A percentile compares a stretch with the other conserved stretches of the same genome.
Evolutionary conservation across 2,113 vertebrate genomes (phyloP).

Genomic region (Heterocephalus glaber): DNA sequence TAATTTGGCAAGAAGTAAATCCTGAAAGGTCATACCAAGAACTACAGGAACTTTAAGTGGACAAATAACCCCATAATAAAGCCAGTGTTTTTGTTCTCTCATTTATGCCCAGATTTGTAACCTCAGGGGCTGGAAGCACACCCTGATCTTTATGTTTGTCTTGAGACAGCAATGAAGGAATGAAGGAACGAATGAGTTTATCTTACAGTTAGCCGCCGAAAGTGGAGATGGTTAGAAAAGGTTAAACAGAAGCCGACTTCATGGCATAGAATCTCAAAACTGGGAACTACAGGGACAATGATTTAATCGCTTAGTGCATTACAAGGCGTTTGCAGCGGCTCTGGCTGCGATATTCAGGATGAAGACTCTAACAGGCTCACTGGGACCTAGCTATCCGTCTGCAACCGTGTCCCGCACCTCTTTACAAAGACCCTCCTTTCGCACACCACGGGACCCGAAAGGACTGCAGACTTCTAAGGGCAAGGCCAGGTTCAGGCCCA

Average conservation of each 20-base stretch:
- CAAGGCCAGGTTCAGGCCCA: not conserved
- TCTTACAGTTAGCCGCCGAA: not conserved
- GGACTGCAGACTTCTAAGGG: not conserved
- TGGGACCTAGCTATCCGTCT: not conserved
- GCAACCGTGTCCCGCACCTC: not conserved
- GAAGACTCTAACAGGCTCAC: too few species aligned
- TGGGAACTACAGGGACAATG: not conserved
- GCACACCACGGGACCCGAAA: not conserved
- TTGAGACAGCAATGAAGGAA: constrained; percentile 1
- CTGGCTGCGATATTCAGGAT: not conserved
- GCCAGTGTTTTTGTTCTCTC: constrained; percentile 51
- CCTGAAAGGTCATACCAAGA: constrained; percentile 51
- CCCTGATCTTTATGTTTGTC: constrained; percentile 32
- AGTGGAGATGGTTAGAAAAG: not conserved
- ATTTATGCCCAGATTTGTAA: not conserved
- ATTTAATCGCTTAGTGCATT: rapidly evolving
- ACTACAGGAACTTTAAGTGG: constrained; percentile 50
- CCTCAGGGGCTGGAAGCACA: constrained; percentile 43
- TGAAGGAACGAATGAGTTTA: constrained; percentile 22
- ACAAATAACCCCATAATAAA: constrained; percentile 51
- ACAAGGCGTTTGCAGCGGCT: too few species aligned
- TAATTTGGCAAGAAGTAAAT: constrained; percentile 64
- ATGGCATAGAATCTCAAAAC: not conserved
- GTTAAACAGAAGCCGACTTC: not conserved
- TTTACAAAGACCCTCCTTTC: not conserved